These are phyloP conservation scores for Lymantria dispar DNA, from an alignment of 2,888 invertebrate genomes.

Conservation along the genomic window DNA sequence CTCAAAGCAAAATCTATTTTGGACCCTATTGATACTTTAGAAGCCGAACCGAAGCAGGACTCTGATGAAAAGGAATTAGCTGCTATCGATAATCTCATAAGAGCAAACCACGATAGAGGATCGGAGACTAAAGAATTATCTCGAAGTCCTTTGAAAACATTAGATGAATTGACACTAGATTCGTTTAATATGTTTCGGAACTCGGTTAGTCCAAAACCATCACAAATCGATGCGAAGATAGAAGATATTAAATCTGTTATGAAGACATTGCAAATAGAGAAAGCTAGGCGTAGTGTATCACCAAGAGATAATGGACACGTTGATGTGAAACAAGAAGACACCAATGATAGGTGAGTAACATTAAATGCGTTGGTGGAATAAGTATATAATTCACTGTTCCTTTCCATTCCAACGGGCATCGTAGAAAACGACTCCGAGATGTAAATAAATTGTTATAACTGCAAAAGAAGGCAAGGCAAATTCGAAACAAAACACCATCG, in stretches of 20 bases:
- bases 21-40: conserved; percentile 49
- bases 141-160: conserved; percentile 63
- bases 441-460: too few species aligned
- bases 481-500: too few species aligned
- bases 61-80: conserved; percentile 64
- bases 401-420: too few species aligned
- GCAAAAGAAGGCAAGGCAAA: too few species aligned
- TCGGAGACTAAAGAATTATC: conserved; percentile 51
- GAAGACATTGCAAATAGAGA: conserved; percentile 69
- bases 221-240: conserved; percentile 69
- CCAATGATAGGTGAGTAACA: conserved; percentile 77
- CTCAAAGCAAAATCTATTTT: conserved; percentile 75
- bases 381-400: too few species aligned
- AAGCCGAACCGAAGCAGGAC: conserved; percentile 58
- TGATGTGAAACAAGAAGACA: conserved; percentile 64
- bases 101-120: conserved; percentile 49
- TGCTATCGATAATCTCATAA: conserved; percentile 56
- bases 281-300: conserved; percentile 61
- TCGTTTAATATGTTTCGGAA: conserved; percentile 70
- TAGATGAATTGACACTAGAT: conserved; percentile 68
- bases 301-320: conserved; percentile 72
- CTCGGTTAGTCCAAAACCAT: conserved; percentile 72
- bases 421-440: too few species aligned
- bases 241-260: conserved; percentile 76
- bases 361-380: too few species aligned